These are phyloP conservation scores for Clarias laeviceps DNA, from an alignment of 2,797 vertebrate species.

Conservation along the genomic window DNA sequence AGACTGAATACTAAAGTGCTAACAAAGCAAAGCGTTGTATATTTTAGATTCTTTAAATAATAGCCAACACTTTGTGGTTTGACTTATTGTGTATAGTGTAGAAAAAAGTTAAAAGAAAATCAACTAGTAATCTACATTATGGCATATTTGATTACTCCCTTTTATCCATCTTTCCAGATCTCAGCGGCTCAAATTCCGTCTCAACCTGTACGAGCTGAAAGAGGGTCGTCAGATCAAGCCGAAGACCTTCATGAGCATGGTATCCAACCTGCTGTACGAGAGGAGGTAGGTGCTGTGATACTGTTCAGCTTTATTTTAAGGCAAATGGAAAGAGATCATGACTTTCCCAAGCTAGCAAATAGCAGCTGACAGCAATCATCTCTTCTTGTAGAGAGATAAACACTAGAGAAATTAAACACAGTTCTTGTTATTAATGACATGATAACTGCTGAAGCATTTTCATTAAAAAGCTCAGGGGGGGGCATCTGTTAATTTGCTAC, in stretches of 20 bases:
- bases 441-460: background rate
- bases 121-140: background rate
- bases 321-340: background rate
- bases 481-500: too few species aligned
- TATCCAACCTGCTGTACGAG: constrained; percentile 95
- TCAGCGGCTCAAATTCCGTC: constrained; percentile 93
- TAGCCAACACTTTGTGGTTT: too few species aligned
- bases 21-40: too few species aligned
- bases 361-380: background rate
- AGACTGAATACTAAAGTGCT: too few species aligned
- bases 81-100: too few species aligned
- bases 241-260: constrained; percentile 99
- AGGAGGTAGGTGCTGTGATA: constrained; percentile 76
- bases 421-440: background rate
- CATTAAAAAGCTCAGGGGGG: too few species aligned
- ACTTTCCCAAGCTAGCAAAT: background rate
- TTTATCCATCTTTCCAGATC: constrained; percentile 70
- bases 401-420: too few species aligned
- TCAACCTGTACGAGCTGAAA: constrained; percentile 96
- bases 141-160: background rate
- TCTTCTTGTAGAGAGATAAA: background rate
- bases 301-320: background rate
- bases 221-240: constrained; percentile 98
- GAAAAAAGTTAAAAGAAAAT: too few species aligned
- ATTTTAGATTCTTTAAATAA: too few species aligned